Base-by-base conservation (phyloP, 2,888 invertebrate species). In the Sturmia bella region DNA sequence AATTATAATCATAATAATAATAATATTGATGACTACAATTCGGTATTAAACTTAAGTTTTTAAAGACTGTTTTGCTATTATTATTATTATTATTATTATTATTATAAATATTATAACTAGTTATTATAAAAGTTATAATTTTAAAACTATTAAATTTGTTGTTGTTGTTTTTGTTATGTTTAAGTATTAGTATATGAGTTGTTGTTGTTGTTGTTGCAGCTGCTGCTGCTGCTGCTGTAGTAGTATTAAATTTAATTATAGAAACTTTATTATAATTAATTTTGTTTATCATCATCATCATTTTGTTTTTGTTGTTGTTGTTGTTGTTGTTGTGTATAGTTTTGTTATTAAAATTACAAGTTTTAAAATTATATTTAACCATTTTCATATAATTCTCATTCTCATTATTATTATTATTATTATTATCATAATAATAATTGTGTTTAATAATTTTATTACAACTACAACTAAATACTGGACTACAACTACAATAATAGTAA, bases 361-460 rank as follows among this genome's bases (percentile, higher is more conserved):
- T 82, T 74, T 74, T 82, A 78, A 78, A 82, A 82, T 82, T 82
- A 82, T 70, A 70, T 70, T 70, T 78, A 27, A 78, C 74, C 75
- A 66, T 78, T 45, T 78, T 82, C 59, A 78, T 69, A 74, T 77
- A 45, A 66, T 54, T 57, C 41, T 17, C 57, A 70, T 64, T 61
- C 66, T 75, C 50, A 56, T 56, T 48, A 81, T n/a, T n/a, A n/a
- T n/a, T 69, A 74, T 77, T 39, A 66, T 54, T 57, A 39, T 17
- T 56, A 70, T 64, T 61, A 70, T 75, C 50, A 56, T 56, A 43
- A 81, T 81, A 24, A 72, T 73, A 21, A 54, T 74, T 84, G 15
- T 85, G 77, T 76, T 72, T 73, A 74, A 75, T 86, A 80, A 84
- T 84, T 63, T 70, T 56, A 66, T 82, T 80, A 83, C 75, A 68